These are phyloP conservation scores for Chirona hameri DNA, from an alignment of 2,888 invertebrate genomes.

Conservation along the genomic window DNA sequence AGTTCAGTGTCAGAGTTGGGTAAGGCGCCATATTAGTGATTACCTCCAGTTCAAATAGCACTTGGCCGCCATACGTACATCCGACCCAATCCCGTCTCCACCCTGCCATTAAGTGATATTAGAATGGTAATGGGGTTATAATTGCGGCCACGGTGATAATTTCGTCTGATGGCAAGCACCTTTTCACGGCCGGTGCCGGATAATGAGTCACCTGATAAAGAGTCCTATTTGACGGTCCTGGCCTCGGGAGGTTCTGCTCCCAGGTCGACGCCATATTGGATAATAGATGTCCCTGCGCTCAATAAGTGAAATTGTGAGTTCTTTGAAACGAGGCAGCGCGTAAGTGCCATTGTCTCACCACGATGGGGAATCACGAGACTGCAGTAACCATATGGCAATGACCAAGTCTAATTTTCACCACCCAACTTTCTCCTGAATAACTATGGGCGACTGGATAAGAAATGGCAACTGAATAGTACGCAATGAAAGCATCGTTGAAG, in stretches of 20 bases:
- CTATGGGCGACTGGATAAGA: no score
- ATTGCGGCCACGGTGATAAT: neutral
- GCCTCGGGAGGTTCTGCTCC: neutral
- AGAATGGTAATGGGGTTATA: neutral
- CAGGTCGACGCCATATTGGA: no score
- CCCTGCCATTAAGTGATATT: constrained; percentile 4
- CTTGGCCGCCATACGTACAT: neutral
- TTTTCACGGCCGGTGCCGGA: neutral
- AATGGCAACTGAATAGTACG: no score
- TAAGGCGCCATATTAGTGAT: neutral
- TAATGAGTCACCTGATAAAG: neutral
- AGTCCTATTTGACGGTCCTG: neutral
- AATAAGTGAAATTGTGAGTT: no score
- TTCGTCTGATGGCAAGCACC: neutral
- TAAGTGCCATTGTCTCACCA: no score
- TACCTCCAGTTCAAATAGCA: neutral
- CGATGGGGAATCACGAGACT: no score
- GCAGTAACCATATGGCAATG: no score
- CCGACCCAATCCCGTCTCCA: neutral
- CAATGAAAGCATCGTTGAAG: no score
- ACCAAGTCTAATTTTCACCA: no score
- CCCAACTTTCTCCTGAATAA: no score
- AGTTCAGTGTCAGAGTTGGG: neutral
- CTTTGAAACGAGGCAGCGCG: no score
- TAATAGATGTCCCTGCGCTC: no score